Evolutionary conservation across 2,113 vertebrate genomes (phyloP).

Genomic region (Psophia crepitans): DNA sequence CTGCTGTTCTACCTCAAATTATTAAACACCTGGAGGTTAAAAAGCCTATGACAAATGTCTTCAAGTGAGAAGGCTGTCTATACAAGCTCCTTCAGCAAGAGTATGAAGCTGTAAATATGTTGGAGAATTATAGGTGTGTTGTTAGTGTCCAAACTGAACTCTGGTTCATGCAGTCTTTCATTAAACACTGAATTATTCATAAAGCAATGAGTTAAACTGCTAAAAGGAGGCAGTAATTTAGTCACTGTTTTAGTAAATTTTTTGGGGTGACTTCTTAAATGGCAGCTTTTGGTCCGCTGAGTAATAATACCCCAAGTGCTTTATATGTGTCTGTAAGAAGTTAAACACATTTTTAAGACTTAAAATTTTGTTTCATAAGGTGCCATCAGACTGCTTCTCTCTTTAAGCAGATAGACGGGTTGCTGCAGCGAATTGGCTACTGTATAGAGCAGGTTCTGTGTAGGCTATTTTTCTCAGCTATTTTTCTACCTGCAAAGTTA

Average conservation of each 20-base stretch:
- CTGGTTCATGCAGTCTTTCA: not conserved
- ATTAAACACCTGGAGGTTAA: not conserved
- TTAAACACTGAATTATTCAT: slow-evolving; percentile 17
- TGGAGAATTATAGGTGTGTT: not conserved
- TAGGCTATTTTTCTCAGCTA: not conserved
- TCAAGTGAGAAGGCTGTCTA: not conserved
- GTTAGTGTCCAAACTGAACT: not conserved
- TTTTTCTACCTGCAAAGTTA: not conserved
- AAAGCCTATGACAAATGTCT: not conserved
- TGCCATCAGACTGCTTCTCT: not conserved
- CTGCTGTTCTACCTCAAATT: not conserved
- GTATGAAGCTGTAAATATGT: not conserved
- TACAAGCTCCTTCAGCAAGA: not conserved
- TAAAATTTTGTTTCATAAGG: not conserved
- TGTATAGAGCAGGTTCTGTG: not conserved
- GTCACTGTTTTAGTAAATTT: not conserved
- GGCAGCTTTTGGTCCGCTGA: not conserved
- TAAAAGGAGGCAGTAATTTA: not conserved
- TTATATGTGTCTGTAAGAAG: not conserved
- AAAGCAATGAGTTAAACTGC: not conserved
- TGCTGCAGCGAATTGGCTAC: not conserved
- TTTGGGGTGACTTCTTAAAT: not conserved
- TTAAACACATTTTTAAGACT: not conserved
- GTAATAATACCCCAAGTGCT: not conserved
- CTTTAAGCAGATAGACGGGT: not conserved